phyloP scores from a whole-genome alignment of 2,797 vertebrate species.

The Intellagama lesueurii region DNA sequence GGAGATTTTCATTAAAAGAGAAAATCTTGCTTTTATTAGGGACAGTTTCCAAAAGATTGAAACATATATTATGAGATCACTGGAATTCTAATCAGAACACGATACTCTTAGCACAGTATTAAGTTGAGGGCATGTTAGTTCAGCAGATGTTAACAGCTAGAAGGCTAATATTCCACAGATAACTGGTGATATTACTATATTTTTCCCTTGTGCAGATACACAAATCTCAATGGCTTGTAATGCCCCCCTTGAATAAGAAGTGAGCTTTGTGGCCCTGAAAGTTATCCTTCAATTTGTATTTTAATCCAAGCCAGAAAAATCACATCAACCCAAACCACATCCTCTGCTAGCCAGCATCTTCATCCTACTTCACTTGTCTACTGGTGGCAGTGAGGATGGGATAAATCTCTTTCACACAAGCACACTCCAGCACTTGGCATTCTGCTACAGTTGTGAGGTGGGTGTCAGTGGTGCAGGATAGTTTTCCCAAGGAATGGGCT shows the following conservation, averaged over 20 bases:
- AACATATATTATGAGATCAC: neutral
- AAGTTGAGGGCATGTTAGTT: constrained; percentile 18
- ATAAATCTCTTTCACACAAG: neutral
- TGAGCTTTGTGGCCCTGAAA: neutral
- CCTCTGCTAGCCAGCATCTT: neutral
- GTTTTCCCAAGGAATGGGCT: too few species aligned
- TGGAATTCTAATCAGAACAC: constrained; percentile 26
- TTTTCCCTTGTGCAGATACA: neutral
- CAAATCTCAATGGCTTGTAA: neutral
- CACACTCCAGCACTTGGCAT: neutral
- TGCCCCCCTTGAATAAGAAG: neutral
- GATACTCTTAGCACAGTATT: constrained; percentile 3
- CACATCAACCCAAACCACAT: neutral
- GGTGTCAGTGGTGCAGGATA: too few species aligned
- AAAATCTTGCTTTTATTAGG: constrained; percentile 17
- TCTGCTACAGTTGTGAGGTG: neutral
- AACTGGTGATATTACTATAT: neutral
- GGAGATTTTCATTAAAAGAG: constrained; percentile 18
- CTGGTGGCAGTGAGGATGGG: neutral
- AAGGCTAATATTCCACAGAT: constrained; percentile 37
- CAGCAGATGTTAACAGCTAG: constrained; percentile 40
- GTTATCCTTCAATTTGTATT: neutral
- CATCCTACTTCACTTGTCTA: neutral
- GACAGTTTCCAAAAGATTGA: constrained; percentile 30
- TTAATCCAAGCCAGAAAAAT: neutral